A percentile compares a stretch with the other conserved stretches of the same genome.
Evolutionary conservation across 2,888 invertebrate species (phyloP).

Genomic region (Synergus umbraculus): DNA sequence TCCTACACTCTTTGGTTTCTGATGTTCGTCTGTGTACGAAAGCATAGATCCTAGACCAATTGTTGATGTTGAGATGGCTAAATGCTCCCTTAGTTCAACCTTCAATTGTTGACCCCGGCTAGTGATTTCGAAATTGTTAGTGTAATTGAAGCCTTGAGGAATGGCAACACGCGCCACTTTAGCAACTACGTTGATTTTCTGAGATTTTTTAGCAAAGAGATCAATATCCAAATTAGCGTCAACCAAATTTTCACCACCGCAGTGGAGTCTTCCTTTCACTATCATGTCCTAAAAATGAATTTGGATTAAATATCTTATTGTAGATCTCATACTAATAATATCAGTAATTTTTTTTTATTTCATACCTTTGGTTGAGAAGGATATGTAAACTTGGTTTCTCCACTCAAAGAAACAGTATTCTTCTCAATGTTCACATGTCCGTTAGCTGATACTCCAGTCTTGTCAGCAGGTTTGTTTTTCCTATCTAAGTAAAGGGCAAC

Average conservation of each 20-base stretch:
- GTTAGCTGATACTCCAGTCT: conserved; percentile 80
- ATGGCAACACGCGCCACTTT: conserved; percentile 65
- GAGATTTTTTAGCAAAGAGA: conserved; percentile 80
- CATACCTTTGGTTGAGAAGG: conserved; percentile 83
- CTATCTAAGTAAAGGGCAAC: conserved; percentile 85
- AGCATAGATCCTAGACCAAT: conserved; percentile 69
- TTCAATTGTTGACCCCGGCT: conserved; percentile 78
- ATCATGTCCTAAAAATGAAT: conserved; percentile 74
- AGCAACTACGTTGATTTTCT: conserved; percentile 78
- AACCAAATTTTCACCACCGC: conserved; percentile 73
- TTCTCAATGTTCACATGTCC: conserved; percentile 80
- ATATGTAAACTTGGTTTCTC: conserved; percentile 83
- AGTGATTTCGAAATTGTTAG: conserved; percentile 73
- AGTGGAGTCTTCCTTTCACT: conserved; percentile 77
- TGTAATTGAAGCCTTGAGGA: conserved; percentile 76
- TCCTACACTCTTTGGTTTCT: conserved; percentile 69
- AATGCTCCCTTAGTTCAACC: conserved; percentile 71
- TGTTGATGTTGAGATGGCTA: conserved; percentile 67
- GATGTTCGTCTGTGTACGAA: conserved; percentile 74
- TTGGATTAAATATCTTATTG: conserved; percentile 35
- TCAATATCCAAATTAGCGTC: conserved; percentile 79
- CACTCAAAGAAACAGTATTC: conserved; percentile 78
- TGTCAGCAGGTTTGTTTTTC: conserved; percentile 84
- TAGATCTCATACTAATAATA: neutral
- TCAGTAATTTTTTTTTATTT: conserved; percentile 12